Base-by-base conservation (phyloP, 2,113 vertebrate genomes). In the Azemiops feae region DNA sequence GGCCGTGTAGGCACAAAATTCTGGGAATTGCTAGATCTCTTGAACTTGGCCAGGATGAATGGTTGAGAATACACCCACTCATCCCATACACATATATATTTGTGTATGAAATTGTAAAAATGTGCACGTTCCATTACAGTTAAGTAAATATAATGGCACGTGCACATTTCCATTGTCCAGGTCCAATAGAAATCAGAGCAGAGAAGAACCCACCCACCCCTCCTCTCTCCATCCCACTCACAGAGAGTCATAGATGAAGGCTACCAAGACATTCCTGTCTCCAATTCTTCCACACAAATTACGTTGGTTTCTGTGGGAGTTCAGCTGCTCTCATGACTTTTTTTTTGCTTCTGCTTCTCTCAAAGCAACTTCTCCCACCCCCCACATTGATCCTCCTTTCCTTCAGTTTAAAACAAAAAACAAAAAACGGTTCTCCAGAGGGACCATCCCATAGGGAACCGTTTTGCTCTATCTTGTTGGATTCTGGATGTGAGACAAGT, bases 271-370 rank as follows among this genome's bases (percentile, higher is more conserved):
- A 58, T 54, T 88, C n/a, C 89, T 92, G 55, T 45, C 50, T 87
- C 87, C 2, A 45, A 89, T n/a, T 55, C 9, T 74, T 43, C 39
- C 45, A 20, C 6, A 54, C 9, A 52, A 27, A 53, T 88, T 90
- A 45, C 50, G 30, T 86, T 90, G 91, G 16, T 94, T 95, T 92
- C 87, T 93, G 86, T 89, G 89, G 53, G 69, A 95, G 90, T 94
- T 93, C 54, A 53, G 23, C 85, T 87, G 53, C 92, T 92, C 18
- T 50, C 55, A 74, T 43, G 74, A 53, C 69, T 94, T 89, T 43
- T 53, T 45, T 47, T 50, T 50, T 23, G 14, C 91, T 92, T 85
- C 6, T 93, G 12, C 16, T 20, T 39, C 69, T 93, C 87, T 92
- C 54, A 85, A 58, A 89, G 64, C 60, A 43, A 64, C 27, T 87